Conservation (phyloP, 2,797 vertebrate genomes). For the Melanotaenia maccullochi region DNA sequence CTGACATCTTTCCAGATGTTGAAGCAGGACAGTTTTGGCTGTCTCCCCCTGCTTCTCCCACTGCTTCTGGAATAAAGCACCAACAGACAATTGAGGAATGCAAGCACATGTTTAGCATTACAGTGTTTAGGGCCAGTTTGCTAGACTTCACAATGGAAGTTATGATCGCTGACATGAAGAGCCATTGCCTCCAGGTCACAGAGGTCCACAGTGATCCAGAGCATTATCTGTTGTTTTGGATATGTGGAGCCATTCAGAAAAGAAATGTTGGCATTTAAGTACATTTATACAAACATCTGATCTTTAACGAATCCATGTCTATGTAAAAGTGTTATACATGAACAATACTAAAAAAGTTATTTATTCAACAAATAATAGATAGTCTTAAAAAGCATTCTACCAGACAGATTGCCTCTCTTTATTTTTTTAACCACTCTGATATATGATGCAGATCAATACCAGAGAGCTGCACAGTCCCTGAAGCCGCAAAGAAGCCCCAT, state of each 20-base stretch:
- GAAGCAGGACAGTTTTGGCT: conserved; percentile 45
- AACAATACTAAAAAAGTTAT: not conserved
- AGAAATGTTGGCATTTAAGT: not conserved
- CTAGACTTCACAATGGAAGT: conserved; percentile 30
- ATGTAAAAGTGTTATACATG: too few species aligned
- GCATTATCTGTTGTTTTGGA: conserved; percentile 7
- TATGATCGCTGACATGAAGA: conserved; percentile 32
- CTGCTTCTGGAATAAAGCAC: conserved; percentile 53
- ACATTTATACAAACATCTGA: not conserved
- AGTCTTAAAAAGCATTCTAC: too few species aligned
- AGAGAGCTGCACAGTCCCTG: too few species aligned
- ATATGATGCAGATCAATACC: too few species aligned
- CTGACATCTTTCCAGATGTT: conserved; percentile 64
- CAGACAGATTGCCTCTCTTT: too few species aligned
- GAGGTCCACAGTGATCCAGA: conserved; percentile 18
- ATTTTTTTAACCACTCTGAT: too few species aligned
- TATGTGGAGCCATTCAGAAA: not conserved
- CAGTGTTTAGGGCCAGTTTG: conserved; percentile 35
- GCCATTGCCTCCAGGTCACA: conserved; percentile 28
- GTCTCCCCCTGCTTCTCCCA: conserved; percentile 40
- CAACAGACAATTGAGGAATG: conserved; percentile 63
- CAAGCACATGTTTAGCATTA: conserved; percentile 68
- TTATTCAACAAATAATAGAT: not conserved
- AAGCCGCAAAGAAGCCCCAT: too few species aligned
- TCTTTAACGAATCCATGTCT: not conserved